Conservation (phyloP, 2,797 vertebrate species). For the Sebastes cheni region DNA sequence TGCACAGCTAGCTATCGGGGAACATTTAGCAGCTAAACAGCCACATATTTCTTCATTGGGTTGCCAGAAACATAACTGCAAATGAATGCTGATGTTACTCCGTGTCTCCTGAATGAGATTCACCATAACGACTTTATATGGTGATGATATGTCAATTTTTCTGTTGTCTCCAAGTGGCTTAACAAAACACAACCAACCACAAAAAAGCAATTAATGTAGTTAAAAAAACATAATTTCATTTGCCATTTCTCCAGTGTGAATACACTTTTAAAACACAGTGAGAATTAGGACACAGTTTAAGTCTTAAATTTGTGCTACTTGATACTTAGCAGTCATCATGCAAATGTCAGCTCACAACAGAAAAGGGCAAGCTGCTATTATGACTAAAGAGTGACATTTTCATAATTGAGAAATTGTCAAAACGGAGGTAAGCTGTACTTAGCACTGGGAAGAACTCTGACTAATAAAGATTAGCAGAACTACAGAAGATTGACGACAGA, state of each 20-base stretch:
- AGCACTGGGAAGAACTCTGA: background rate
- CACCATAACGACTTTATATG: background rate
- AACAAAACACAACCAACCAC: background rate
- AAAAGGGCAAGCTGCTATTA: background rate
- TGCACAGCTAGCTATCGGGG: rapidly evolving
- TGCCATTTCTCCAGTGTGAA: background rate
- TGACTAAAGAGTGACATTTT: background rate
- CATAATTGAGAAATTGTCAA: background rate
- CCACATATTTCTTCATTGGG: background rate
- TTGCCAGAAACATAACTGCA: background rate
- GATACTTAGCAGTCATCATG: background rate
- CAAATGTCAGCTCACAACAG: slow-evolving; percentile 7
- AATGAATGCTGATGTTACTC: background rate
- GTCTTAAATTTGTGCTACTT: background rate
- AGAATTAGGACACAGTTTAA: background rate
- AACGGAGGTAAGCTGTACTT: background rate
- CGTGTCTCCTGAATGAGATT: background rate
- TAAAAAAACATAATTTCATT: background rate
- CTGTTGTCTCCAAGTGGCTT: background rate
- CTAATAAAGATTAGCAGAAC: background rate
- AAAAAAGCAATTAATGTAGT: background rate
- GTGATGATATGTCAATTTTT: background rate
- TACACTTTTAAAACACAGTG: background rate
- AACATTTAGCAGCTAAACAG: background rate
- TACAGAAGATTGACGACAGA: background rate